Conservation (phyloP, 2,888 invertebrate genomes). For the Parapristionchus giblindavisi region DNA sequence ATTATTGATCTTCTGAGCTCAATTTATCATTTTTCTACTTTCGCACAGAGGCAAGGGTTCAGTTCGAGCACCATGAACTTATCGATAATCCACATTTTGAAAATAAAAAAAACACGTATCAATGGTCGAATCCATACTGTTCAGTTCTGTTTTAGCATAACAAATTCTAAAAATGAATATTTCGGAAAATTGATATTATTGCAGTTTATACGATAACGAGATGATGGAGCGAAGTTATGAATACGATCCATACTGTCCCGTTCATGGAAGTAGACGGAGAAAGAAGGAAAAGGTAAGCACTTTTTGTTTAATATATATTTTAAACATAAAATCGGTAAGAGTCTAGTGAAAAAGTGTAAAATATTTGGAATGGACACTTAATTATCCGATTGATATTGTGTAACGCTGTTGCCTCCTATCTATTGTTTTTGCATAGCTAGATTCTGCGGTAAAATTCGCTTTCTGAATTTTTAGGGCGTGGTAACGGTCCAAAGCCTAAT, state of each 20-base stretch:
- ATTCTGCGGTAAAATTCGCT: too few species aligned
- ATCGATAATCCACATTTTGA: too few species aligned
- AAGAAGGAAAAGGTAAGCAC: conserved; percentile 33
- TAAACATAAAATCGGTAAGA: background rate
- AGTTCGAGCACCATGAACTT: too few species aligned
- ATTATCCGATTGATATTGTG: too few species aligned
- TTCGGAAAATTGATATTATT: background rate
- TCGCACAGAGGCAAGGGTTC: too few species aligned
- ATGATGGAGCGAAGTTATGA: conserved; percentile 51
- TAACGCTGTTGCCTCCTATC: too few species aligned
- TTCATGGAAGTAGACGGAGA: conserved; percentile 63
- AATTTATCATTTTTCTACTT: conserved; percentile 18
- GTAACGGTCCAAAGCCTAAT: conserved; percentile 34
- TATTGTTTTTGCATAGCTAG: too few species aligned
- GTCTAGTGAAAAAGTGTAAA: too few species aligned
- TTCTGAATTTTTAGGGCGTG: conserved; percentile 31
- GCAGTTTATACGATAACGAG: conserved; percentile 4
- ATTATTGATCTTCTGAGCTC: background rate
- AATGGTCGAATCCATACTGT: too few species aligned
- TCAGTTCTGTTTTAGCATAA: too few species aligned
- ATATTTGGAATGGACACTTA: too few species aligned
- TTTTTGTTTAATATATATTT: background rate
- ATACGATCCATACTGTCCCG: conserved; percentile 68
- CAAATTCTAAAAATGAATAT: background rate
- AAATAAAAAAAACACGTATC: too few species aligned